Evolutionary conservation across 2,888 invertebrate genomes (phyloP).

Genomic region (Megaustenia siamemsis): DNA sequence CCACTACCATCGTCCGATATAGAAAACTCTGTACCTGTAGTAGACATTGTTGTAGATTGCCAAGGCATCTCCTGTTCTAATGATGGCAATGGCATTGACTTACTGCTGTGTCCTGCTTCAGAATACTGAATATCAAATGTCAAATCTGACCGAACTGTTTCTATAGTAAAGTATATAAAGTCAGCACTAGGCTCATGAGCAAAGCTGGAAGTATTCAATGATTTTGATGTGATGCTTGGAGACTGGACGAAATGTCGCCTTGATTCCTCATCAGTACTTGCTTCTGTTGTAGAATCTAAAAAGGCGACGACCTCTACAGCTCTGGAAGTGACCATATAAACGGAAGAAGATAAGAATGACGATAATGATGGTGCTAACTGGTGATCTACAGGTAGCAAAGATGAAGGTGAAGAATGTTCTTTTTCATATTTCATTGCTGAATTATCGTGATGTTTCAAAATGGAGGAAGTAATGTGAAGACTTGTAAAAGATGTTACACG

Average conservation of each 20-base stretch:
- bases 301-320: not conserved
- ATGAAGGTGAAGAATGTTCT: not conserved
- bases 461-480: not conserved
- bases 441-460: not conserved
- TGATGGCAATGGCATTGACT: not conserved
- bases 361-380: not conserved
- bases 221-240: not conserved
- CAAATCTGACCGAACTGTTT: not conserved
- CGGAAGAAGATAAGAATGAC: not conserved
- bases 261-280: not conserved
- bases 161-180: not conserved
- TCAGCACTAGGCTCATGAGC: not conserved
- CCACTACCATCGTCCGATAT: not conserved
- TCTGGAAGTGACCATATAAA: conserved; percentile 13
- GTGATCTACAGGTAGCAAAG: not conserved
- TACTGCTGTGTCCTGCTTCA: not conserved
- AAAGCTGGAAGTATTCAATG: not conserved
- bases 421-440: not conserved
- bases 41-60: too few relatives aligned
- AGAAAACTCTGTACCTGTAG: not conserved
- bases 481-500: not conserved
- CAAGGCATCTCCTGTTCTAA: not conserved
- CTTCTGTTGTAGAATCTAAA: not conserved
- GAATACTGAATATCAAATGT: not conserved
- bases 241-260: not conserved